Evolutionary conservation across 53 echinoderm and acorn worm species (phyloP).

Genomic region (Antedon mediterranea): DNA sequence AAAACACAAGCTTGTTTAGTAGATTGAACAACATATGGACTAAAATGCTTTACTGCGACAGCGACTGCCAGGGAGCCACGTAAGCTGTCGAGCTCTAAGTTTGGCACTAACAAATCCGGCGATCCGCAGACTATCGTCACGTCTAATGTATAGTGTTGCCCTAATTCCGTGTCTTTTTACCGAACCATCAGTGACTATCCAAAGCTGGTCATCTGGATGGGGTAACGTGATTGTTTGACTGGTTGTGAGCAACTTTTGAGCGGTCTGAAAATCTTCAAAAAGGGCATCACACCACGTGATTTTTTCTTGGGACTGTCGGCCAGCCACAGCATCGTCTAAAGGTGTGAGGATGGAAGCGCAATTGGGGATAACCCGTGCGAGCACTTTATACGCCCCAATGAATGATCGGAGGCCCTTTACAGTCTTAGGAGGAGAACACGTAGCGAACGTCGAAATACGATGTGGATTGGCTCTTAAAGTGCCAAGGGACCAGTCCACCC

Average conservation of each 20-base stretch:
- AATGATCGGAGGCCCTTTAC: not conserved
- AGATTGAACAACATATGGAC: not conserved
- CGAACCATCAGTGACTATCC: conserved; percentile 52
- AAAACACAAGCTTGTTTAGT: not conserved
- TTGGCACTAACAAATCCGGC: conserved; percentile 33
- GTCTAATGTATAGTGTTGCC: conserved; percentile 34
- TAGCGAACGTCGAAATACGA: not conserved
- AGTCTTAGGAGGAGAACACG: not conserved
- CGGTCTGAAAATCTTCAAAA: not conserved
- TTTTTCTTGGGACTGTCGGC: not conserved
- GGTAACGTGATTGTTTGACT: conserved; percentile 13
- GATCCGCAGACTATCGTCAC: conserved; percentile 11
- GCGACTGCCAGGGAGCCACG: no score
- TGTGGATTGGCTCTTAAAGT: not conserved
- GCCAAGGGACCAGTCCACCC: conserved; percentile 3
- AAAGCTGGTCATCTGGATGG: conserved; percentile 22
- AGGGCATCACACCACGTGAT: not conserved
- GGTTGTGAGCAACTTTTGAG: conserved; percentile 6
- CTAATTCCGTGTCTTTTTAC: conserved; percentile 20
- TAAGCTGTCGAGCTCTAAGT: no score
- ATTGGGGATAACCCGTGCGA: not conserved
- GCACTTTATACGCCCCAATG: conserved; percentile 7
- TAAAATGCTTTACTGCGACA: conserved; percentile 8
- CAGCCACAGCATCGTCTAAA: not conserved
- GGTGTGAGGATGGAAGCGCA: not conserved